phyloP scores from a whole-genome alignment of 2,888 invertebrate species.

The Enchytraeus crypticus region DNA sequence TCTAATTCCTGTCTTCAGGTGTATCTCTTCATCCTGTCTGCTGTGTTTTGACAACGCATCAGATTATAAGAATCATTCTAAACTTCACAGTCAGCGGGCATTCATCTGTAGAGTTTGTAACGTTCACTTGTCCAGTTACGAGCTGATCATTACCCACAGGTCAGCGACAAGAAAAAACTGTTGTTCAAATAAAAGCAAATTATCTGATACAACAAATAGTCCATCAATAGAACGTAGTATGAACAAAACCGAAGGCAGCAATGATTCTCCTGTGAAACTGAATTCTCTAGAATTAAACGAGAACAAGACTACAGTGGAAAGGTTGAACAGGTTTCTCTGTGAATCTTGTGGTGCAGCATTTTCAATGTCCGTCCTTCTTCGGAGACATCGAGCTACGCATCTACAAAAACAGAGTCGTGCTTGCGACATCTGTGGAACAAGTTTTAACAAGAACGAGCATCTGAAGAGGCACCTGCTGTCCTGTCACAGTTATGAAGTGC shows the following conservation, averaged over 20 bases:
- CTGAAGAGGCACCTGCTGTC: constrained; percentile 19
- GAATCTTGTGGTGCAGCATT: constrained; percentile 22
- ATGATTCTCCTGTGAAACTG: neutral
- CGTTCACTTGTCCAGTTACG: constrained; percentile 12
- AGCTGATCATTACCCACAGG: constrained; percentile 1
- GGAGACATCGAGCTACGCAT: constrained; percentile 11
- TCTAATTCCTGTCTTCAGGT: constrained; percentile 15
- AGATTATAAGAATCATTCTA: constrained; percentile 16
- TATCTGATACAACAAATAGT: too few relatives aligned
- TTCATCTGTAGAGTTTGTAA: constrained; percentile 26
- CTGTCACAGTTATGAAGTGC: constrained; percentile 16
- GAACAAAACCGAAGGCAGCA: neutral
- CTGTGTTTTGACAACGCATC: constrained; percentile 10
- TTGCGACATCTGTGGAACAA: constrained; percentile 15
- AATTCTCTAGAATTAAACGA: neutral
- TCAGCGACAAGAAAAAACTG: constrained; percentile 1
- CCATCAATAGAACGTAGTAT: too few relatives aligned
- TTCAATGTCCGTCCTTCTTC: constrained; percentile 7
- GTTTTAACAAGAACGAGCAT: constrained; percentile 23
- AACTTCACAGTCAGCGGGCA: constrained; percentile 16
- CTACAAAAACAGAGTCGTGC: neutral
- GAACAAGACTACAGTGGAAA: neutral
- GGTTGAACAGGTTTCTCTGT: constrained; percentile 9
- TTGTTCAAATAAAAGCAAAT: too few relatives aligned
- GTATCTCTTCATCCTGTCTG: constrained; percentile 14